These are phyloP conservation scores for Apis mellifera DNA, from an alignment of 1,140 invertebrate genomes.

Conservation along the genomic window DNA sequence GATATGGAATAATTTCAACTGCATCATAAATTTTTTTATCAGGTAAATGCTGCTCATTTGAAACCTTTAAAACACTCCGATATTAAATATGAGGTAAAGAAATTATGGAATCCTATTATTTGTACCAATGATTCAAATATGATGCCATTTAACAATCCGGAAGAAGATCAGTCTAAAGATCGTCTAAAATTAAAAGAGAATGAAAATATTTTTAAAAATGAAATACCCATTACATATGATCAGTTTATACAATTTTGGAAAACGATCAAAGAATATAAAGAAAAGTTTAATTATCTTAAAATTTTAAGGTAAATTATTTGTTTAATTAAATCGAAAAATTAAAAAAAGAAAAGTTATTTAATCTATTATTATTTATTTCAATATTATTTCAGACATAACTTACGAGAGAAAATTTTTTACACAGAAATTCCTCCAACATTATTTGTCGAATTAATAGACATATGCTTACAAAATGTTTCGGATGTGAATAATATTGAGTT, in stretches of 20 bases:
- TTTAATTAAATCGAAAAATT: not conserved
- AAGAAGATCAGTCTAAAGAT: not conserved
- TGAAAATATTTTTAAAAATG: not conserved
- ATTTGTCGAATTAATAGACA: constrained; percentile 62
- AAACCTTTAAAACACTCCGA: constrained; percentile 68
- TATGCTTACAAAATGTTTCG: constrained; percentile 33
- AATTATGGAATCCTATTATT: constrained; percentile 63
- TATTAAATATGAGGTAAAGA: constrained; percentile 51
- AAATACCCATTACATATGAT: constrained; percentile 16
- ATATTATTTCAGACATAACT: constrained; percentile 49
- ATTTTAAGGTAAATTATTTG: constrained; percentile 25
- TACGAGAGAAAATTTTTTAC: constrained; percentile 62
- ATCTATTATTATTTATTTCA: not conserved
- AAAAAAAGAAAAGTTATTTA: not conserved
- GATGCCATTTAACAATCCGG: not conserved
- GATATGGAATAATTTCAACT: not conserved
- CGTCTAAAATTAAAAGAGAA: not conserved
- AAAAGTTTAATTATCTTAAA: constrained; percentile 50
- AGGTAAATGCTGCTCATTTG: constrained; percentile 79
- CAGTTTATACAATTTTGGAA: constrained; percentile 52
- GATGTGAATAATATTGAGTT: constrained; percentile 20
- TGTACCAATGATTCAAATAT: not conserved
- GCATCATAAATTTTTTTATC: constrained; percentile 3
- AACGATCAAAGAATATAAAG: constrained; percentile 25
- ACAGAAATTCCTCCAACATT: constrained; percentile 66